Evolutionary conservation across 2,797 vertebrate species (phyloP).

Genomic region (Sebastes hubbsi): DNA sequence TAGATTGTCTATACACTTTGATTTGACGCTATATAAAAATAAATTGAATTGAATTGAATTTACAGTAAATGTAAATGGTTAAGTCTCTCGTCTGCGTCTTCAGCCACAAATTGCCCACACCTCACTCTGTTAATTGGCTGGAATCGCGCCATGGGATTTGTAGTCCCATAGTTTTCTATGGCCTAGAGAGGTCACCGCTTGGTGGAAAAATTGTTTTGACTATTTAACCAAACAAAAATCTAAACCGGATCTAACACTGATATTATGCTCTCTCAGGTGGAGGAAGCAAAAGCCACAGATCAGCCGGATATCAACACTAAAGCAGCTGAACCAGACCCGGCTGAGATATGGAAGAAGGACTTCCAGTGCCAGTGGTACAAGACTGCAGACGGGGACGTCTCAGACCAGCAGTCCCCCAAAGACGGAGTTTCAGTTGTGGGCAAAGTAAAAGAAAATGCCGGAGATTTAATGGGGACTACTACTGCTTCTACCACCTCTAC

Average conservation of each 20-base stretch:
- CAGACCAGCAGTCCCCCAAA: constrained; percentile 79
- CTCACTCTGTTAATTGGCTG: too few relatives aligned
- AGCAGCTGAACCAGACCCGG: constrained; percentile 69
- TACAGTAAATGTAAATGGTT: too few relatives aligned
- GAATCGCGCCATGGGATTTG: too few relatives aligned
- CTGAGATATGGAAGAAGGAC: constrained; percentile 80
- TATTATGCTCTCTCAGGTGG: constrained; percentile 52
- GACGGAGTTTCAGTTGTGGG: constrained; percentile 54
- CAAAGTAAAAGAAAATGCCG: constrained; percentile 1
- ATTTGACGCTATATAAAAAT: too few relatives aligned
- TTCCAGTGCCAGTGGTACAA: constrained; percentile 86
- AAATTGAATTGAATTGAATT: too few relatives aligned
- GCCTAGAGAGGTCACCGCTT: too few relatives aligned
- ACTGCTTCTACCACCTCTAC: background rate
- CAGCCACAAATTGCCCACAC: too few relatives aligned
- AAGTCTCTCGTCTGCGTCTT: too few relatives aligned
- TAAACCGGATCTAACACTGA: background rate
- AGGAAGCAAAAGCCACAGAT: constrained; percentile 67
- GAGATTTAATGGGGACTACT: constrained; percentile 4
- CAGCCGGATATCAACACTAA: constrained; percentile 59
- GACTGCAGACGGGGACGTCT: constrained; percentile 69
- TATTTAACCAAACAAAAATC: too few relatives aligned
- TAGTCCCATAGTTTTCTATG: too few relatives aligned
- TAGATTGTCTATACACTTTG: too few relatives aligned
- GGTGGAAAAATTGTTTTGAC: too few relatives aligned